Conservation (phyloP, 2,113 vertebrate species). For the Cynocephalus volans region DNA sequence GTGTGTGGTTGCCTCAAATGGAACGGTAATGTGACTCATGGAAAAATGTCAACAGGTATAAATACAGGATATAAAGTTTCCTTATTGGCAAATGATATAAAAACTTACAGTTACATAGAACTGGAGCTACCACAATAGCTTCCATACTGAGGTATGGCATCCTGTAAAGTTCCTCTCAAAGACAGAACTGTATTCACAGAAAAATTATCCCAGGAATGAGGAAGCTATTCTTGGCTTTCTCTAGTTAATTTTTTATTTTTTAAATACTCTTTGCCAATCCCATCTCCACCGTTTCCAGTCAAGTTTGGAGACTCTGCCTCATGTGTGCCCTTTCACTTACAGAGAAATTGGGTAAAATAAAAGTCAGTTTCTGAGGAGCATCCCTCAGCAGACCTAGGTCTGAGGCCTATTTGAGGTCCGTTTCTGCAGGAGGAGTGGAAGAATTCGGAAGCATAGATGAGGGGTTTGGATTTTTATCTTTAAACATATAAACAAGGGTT, state of each 20-base stretch:
- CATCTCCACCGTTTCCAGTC: background rate
- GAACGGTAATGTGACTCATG: background rate
- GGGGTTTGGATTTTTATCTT: background rate
- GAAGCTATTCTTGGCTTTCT: background rate
- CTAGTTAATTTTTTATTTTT: background rate
- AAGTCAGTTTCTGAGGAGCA: background rate
- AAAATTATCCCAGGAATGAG: background rate
- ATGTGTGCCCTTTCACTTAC: background rate
- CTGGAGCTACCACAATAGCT: background rate
- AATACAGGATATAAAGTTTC: background rate
- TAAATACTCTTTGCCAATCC: background rate
- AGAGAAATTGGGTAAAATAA: slow-evolving; percentile 16
- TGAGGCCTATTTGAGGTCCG: background rate
- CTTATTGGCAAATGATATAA: background rate
- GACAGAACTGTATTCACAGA: background rate
- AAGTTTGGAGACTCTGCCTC: background rate
- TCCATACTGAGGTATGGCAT: background rate
- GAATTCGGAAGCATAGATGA: background rate
- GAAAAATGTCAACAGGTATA: background rate
- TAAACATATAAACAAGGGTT: background rate
- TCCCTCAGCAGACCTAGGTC: background rate
- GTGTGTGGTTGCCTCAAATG: background rate
- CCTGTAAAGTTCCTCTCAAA: background rate
- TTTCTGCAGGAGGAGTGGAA: background rate
- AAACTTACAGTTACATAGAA: slow-evolving; percentile 23